These are phyloP conservation scores for Ennomos erosarius DNA, from an alignment of 2,888 invertebrate genomes.

Conservation along the genomic window DNA sequence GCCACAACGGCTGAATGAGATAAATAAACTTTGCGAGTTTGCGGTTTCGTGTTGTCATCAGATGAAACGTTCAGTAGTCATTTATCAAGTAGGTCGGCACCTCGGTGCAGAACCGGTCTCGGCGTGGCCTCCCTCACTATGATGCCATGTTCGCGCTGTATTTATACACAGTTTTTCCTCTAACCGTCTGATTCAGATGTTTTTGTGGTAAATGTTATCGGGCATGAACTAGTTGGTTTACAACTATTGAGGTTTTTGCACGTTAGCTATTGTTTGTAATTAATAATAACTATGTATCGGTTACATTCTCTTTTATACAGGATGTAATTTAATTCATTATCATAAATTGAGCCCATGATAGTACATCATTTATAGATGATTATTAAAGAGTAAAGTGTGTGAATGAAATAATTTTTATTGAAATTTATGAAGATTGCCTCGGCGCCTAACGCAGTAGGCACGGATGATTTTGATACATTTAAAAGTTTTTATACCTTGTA, in stretches of 20 bases:
- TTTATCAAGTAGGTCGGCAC: conserved; percentile 1
- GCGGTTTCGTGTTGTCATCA: conserved; percentile 10
- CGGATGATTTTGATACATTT: too few species aligned
- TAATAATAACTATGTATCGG: too few species aligned
- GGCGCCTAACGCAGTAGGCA: too few species aligned
- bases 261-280: background rate
- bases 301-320: too few species aligned
- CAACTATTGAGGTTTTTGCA: conserved; percentile 16
- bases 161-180: conserved; percentile 27
- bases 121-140: conserved; percentile 16
- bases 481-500: too few species aligned
- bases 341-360: too few species aligned
- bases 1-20: conserved; percentile 2
- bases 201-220: conserved; percentile 16
- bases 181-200: conserved; percentile 22
- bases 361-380: too few species aligned
- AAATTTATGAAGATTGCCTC: too few species aligned
- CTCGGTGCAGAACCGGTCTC: conserved; percentile 21
- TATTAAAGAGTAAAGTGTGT: too few species aligned
- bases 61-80: background rate
- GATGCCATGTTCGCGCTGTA: conserved; percentile 15
- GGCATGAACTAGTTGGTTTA: conserved; percentile 2
- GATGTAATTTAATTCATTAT: too few species aligned
- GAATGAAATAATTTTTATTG: too few species aligned
- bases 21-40: conserved; percentile 9